These are phyloP conservation scores for Atopsyche davidsoni DNA, from an alignment of 1,140 invertebrate genomes.

Conservation along the genomic window DNA sequence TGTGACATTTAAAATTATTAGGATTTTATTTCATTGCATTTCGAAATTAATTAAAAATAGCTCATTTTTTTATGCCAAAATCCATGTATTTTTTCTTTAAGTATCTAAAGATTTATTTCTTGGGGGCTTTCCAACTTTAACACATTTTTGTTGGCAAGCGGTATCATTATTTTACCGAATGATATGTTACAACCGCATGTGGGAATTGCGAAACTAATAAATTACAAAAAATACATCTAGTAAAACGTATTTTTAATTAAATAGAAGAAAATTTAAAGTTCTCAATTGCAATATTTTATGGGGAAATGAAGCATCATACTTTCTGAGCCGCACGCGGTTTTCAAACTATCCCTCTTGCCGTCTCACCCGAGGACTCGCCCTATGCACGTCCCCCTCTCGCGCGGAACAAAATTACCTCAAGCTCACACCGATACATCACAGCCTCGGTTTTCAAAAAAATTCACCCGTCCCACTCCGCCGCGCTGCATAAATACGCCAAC, in stretches of 20 bases:
- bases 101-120: too few relatives aligned
- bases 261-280: conserved; percentile 24
- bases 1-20: too few relatives aligned
- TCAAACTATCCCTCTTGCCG: not conserved
- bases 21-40: too few relatives aligned
- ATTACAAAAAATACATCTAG: not conserved
- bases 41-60: too few relatives aligned
- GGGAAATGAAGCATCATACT: conserved; percentile 5
- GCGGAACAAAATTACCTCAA: conserved; percentile 29
- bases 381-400: conserved; percentile 17
- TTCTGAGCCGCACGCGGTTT: conserved; percentile 18
- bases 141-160: too few relatives aligned
- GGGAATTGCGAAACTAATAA: too few relatives aligned
- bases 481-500: conserved; percentile 26
- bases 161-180: too few relatives aligned
- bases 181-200: too few relatives aligned
- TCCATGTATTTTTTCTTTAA: too few relatives aligned
- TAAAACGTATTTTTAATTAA: not conserved
- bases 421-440: conserved; percentile 28
- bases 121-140: too few relatives aligned
- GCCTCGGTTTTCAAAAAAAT: conserved; percentile 28
- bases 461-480: conserved; percentile 44
- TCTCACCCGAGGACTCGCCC: conserved; percentile 11
- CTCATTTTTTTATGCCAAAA: too few relatives aligned
- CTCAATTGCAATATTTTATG: conserved; percentile 26